These are phyloP conservation scores for Ammodytes marinus DNA, from an alignment of 2,113 vertebrate genomes.

Conservation along the genomic window DNA sequence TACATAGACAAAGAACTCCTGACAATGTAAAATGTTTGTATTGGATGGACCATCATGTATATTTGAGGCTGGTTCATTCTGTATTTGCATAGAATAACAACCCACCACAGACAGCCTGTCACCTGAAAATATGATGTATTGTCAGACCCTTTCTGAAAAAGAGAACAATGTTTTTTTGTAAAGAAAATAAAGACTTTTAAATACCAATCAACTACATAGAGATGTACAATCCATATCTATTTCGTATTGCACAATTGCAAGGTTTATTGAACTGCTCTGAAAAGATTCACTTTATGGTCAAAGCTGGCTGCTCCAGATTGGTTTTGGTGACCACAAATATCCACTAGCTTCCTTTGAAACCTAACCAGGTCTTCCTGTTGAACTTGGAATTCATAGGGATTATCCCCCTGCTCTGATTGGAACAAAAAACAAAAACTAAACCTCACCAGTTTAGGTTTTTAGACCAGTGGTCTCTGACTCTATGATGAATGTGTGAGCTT, in stretches of 20 bases:
- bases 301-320: conserved; percentile 42
- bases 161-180: not conserved
- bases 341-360: conserved; percentile 74
- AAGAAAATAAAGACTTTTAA: conserved; percentile 23
- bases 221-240: conserved; percentile 28
- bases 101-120: conserved; percentile 6
- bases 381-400: conserved; percentile 72
- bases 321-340: conserved; percentile 68
- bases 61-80: conserved; percentile 25
- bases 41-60: conserved; percentile 21
- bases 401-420: conserved; percentile 69
- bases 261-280: conserved; percentile 59
- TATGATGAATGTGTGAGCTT: conserved; percentile 23
- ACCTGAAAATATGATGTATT: conserved; percentile 35
- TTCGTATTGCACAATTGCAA: conserved; percentile 20
- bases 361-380: conserved; percentile 80
- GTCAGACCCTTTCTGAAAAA: conserved; percentile 9
- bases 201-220: conserved; percentile 23
- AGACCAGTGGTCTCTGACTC: conserved; percentile 16
- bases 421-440: conserved; percentile 66
- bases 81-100: conserved; percentile 32
- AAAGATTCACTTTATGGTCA: conserved; percentile 57
- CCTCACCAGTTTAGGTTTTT: conserved; percentile 37
- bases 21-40: conserved; percentile 23
- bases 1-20: too few relatives aligned